A percentile compares a stretch with the other conserved stretches of the same genome.
Evolutionary conservation across 2,797 vertebrate species (phyloP).

Genomic region (Holocentrus rufus): DNA sequence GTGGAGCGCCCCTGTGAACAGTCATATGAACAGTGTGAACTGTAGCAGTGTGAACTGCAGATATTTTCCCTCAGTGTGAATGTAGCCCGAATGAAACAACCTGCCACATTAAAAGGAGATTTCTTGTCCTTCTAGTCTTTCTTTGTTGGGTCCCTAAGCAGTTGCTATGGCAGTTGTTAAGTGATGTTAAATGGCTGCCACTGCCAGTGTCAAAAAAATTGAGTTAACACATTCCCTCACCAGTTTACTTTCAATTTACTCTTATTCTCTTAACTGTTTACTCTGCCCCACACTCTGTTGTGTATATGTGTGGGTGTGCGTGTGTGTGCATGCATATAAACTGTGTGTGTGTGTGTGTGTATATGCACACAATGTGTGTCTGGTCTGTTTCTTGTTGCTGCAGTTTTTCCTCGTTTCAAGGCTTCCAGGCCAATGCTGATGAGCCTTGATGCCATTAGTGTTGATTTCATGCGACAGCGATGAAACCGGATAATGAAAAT

Average conservation of each 20-base stretch:
- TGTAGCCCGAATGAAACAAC: not conserved
- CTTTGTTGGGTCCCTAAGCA: not conserved
- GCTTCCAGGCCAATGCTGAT: conserved; percentile 59
- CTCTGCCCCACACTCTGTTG: not conserved
- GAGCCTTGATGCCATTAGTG: conserved; percentile 69
- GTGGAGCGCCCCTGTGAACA: too few relatives aligned
- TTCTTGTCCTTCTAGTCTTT: not conserved
- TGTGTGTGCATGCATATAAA: too few relatives aligned
- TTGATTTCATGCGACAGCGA: conserved; percentile 73
- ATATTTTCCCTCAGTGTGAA: too few relatives aligned
- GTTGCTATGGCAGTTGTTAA: not conserved
- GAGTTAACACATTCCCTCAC: not conserved
- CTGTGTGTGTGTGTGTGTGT: too few relatives aligned
- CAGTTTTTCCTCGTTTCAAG: conserved; percentile 28
- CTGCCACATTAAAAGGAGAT: not conserved
- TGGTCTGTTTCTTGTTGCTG: conserved; percentile 36
- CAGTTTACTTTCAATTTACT: not conserved
- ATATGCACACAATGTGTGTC: conserved; percentile 20
- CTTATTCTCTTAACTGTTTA: not conserved
- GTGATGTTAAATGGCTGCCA: not conserved
- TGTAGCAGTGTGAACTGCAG: not conserved
- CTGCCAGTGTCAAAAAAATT: not conserved
- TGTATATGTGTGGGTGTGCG: too few relatives aligned
- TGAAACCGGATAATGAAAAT: conserved; percentile 76
- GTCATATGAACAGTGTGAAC: too few relatives aligned